These are phyloP conservation scores for Hiodon alosoides DNA, from an alignment of 2,113 vertebrate genomes.

Conservation along the genomic window DNA sequence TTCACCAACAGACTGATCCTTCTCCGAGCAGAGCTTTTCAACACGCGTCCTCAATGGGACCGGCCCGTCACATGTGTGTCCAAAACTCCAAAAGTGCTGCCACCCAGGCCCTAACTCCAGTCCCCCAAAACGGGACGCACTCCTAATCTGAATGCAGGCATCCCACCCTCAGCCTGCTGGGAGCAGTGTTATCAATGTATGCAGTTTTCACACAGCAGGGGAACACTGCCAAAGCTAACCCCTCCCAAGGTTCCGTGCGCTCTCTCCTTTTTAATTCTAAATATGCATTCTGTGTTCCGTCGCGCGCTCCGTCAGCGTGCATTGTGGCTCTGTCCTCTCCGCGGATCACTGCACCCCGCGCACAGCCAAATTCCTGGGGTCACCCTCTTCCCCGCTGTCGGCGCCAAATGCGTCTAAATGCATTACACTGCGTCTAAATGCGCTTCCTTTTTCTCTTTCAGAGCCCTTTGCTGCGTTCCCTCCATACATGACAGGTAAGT, in stretches of 20 bases:
- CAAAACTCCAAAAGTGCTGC: too few species aligned
- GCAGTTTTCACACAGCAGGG: constrained; percentile 20
- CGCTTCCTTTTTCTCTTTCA: constrained; percentile 53
- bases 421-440: too few species aligned
- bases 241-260: constrained; percentile 21
- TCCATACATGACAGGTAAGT: constrained; percentile 76
- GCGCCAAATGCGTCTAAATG: too few species aligned
- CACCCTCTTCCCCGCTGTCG: not conserved
- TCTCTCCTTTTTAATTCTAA: constrained; percentile 33
- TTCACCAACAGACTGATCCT: not conserved
- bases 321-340: not conserved
- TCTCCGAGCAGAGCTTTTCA: not conserved
- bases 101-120: not conserved
- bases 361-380: constrained; percentile 23
- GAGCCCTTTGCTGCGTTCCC: constrained; percentile 86
- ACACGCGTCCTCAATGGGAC: not conserved
- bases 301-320: not conserved
- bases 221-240: constrained; percentile 22
- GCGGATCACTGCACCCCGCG: not conserved
- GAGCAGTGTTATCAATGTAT: constrained; percentile 42
- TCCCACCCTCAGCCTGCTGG: constrained; percentile 20
- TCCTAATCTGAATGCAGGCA: not conserved
- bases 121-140: not conserved
- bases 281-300: constrained; percentile 22
- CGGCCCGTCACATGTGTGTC: not conserved